Evolutionary conservation across 2,797 vertebrate genomes (phyloP).

Genomic region (Chaenodraco wilsoni): DNA sequence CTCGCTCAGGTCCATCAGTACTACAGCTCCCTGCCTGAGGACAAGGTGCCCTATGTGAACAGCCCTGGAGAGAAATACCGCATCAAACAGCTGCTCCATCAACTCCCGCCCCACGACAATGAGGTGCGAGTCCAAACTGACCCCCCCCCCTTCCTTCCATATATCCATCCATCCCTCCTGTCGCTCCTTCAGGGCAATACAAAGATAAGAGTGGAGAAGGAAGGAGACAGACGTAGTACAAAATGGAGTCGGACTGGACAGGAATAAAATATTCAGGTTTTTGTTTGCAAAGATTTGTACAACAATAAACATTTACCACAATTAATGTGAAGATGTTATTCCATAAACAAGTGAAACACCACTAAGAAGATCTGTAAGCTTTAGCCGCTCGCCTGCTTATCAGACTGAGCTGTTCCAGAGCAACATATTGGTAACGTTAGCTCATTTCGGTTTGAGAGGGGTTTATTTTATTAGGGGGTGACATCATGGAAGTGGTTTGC

Average conservation of each 20-base stretch:
- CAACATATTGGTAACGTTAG: neutral
- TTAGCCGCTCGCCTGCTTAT: neutral
- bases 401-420: neutral
- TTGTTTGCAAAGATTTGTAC: conserved; percentile 23
- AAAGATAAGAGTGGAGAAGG: conserved; percentile 53
- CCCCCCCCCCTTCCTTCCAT: conserved; percentile 35
- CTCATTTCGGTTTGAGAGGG: neutral
- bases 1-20: conserved; percentile 94
- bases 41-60: conserved; percentile 98
- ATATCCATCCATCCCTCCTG: conserved; percentile 12
- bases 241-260: conserved; percentile 32
- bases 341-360: neutral
- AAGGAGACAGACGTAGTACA: conserved; percentile 21
- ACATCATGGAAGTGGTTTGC: neutral
- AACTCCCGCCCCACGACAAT: conserved; percentile 98
- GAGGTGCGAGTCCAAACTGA: conserved; percentile 87
- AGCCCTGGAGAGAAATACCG: conserved; percentile 97
- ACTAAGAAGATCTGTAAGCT: neutral
- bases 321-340: conserved; percentile 1
- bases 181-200: conserved; percentile 48
- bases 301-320: conserved; percentile 24
- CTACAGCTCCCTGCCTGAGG: conserved; percentile 97
- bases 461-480: neutral
- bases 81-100: conserved; percentile 97
- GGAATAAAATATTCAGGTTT: conserved; percentile 33